Conservation (phyloP, 2,113 vertebrate genomes). For the Oreochromis tanganicae region DNA sequence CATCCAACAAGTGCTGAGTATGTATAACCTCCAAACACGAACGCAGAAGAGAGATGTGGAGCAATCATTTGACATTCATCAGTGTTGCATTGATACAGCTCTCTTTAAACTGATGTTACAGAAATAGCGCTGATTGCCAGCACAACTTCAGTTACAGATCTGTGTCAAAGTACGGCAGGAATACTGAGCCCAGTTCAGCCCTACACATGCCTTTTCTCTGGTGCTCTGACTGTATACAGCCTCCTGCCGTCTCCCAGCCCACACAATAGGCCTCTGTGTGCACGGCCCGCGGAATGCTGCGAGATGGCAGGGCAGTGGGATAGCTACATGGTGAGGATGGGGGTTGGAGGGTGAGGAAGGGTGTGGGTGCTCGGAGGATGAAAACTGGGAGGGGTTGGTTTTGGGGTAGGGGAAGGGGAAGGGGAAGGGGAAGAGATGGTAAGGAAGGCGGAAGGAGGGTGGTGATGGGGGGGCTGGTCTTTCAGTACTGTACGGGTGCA, state of each 20-base stretch:
- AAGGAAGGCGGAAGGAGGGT: conserved; percentile 28
- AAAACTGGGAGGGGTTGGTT: conserved; percentile 24
- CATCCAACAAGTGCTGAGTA: neutral
- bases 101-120: neutral
- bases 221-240: conserved; percentile 63
- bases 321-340: conserved; percentile 70
- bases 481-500: conserved; percentile 47
- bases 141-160: neutral
- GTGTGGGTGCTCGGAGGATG: conserved; percentile 50
- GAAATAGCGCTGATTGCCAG: neutral
- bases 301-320: conserved; percentile 77
- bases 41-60: neutral
- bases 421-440: conserved; percentile 61
- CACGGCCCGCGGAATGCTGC: conserved; percentile 73
- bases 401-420: conserved; percentile 54
- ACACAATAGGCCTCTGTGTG: conserved; percentile 80
- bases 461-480: conserved; percentile 45
- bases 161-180: neutral
- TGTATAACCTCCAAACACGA: neutral
- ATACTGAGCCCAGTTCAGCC: conserved; percentile 18
- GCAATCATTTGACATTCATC: neutral
- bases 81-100: neutral
- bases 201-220: conserved; percentile 42
- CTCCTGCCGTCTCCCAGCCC: conserved; percentile 42
- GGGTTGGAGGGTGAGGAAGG: conserved; percentile 69